Base-by-base conservation (phyloP, 1,140 invertebrate genomes). In the Lerema accius region DNA sequence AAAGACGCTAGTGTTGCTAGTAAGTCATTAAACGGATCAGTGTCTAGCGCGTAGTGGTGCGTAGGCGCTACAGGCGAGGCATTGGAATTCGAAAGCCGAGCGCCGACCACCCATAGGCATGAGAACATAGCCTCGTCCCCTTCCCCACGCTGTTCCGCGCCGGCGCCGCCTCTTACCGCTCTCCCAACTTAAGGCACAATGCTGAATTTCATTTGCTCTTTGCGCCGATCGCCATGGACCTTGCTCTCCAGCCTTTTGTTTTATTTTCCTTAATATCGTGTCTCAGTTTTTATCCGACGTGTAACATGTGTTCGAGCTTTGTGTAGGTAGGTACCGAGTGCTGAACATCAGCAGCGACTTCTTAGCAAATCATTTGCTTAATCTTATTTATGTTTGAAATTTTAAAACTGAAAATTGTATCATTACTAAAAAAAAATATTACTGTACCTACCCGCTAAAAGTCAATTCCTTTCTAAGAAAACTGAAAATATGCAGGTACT, bases 51-150 rank as follows among this genome's bases (percentile, higher is more conserved):
- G 78, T 84, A 81, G 83, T 77, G 76, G 78, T 84, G 86, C 87
- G 86, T 90, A 90, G 86, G 87, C 86, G 84, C 82, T 86, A 80
- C 77, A 82, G 82, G 80, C 83, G 75, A 82, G 74, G 78, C 82
- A 84, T 82, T 84, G 86, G 87, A 90, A 90, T 90, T 89, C 76
- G 84, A 89, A 87, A 89, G 87, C 87, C 80, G 82, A 86, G 78
- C 84, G 84, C 73, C 78, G 87, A 88, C 87, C 87, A 89, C 87
- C 87, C 86, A 89, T 82, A 87, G 84, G 83, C 86, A 86, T 89
- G 87, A 85, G 84, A 88, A 87, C 82, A 73, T 62, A 73, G 74
- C 80, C 74, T 70, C 74, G 75, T 77, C 73, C 84, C 87, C 81
- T 81, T 82, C 81, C 86, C 81, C 85, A 81, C 81, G 79, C 71